Conservation (phyloP, 2,888 invertebrate genomes). For the Aethes cnicana region DNA sequence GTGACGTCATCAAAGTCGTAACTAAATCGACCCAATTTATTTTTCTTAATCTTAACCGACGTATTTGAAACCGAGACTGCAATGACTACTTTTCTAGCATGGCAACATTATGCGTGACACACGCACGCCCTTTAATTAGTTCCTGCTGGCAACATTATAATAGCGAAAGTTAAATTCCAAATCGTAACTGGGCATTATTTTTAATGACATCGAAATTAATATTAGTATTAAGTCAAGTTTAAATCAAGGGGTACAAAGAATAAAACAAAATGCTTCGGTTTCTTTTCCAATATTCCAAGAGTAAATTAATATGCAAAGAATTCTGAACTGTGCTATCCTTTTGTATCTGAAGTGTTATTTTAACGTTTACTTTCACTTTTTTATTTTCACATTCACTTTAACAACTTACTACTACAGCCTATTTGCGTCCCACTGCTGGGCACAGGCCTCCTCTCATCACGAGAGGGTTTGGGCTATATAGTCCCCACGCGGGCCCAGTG, state of each 20-base stretch:
- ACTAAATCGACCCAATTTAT: slow-evolving; percentile 7
- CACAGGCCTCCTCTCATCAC: too few relatives aligned
- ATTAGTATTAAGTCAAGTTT: neutral
- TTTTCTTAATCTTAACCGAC: slow-evolving; percentile 23
- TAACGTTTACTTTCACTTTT: neutral
- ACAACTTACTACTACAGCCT: too few relatives aligned
- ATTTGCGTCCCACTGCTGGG: too few relatives aligned
- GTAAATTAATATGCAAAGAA: neutral
- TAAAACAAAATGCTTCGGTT: neutral
- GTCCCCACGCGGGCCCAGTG: too few relatives aligned
- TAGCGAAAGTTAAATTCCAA: slow-evolving; percentile 14
- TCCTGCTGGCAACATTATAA: slow-evolving; percentile 20
- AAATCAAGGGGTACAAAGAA: neutral
- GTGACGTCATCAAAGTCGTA: slow-evolving; percentile 1
- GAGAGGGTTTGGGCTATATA: too few relatives aligned
- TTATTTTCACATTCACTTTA: slow-evolving; percentile 1
- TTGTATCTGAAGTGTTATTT: neutral
- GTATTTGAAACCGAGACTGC: slow-evolving; percentile 12
- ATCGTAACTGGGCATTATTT: slow-evolving; percentile 5
- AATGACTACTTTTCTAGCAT: slow-evolving; percentile 19
- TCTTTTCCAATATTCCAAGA: neutral
- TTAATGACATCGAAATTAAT: slow-evolving; percentile 1
- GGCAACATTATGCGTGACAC: slow-evolving; percentile 31
- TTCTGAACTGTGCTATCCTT: slow-evolving; percentile 1
- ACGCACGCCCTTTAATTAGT: slow-evolving; percentile 27